These are phyloP conservation scores for Axinella damicornis DNA, from an alignment of 37 sponge, comb jelly and placozoan genomes.

Conservation along the genomic window DNA sequence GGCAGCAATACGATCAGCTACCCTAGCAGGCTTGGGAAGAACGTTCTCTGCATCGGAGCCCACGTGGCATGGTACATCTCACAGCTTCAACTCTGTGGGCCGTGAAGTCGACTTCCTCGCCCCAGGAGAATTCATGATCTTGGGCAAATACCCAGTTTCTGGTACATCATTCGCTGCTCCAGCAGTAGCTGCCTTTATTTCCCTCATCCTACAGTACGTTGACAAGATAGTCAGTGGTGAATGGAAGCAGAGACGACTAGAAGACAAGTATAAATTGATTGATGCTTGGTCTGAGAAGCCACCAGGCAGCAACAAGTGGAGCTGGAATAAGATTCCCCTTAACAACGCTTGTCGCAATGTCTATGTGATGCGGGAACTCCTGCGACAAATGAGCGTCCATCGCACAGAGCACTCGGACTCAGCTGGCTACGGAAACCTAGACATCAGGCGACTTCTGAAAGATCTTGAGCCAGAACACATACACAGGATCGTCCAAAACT, in stretches of 20 bases:
- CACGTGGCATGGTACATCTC: not conserved
- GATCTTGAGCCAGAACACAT: no score
- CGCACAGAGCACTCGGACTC: not conserved
- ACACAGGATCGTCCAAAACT: no score
- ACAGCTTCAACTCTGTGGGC: not conserved
- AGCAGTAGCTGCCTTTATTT: conserved; percentile 1
- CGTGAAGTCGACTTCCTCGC: not conserved
- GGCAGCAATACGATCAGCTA: not conserved
- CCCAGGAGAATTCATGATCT: not conserved
- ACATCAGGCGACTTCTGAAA: no score
- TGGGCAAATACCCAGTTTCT: not conserved
- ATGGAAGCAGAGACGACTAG: not conserved
- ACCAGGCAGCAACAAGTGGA: not conserved
- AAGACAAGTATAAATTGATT: not conserved
- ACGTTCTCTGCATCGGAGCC: not conserved
- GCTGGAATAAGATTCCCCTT: not conserved
- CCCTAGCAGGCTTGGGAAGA: not conserved
- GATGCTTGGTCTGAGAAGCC: not conserved
- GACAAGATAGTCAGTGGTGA: not conserved
- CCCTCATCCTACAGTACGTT: not conserved
- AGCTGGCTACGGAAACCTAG: not conserved
- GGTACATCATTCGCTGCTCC: conserved; percentile 4
- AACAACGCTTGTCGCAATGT: conserved; percentile 1
- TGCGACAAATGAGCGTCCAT: not conserved
- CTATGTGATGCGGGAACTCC: not conserved